phyloP scores from a whole-genome alignment of 1,140 invertebrate genomes.

The Acyrthosiphon pisum region DNA sequence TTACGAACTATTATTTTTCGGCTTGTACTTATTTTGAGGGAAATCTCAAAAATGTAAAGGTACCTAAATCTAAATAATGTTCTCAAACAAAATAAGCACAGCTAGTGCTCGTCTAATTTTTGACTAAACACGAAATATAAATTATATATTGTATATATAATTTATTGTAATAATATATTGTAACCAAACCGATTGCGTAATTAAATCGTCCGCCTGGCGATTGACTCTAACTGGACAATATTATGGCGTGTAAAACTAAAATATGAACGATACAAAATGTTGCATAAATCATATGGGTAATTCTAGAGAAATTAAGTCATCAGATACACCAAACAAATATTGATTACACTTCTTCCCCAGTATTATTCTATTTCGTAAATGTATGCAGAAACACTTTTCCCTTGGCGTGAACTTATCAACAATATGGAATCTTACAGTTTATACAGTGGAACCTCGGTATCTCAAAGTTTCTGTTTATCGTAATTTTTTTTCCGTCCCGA shows the following conservation, averaged over 20 bases:
- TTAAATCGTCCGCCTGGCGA: neutral
- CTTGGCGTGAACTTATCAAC: neutral
- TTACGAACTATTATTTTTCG: neutral
- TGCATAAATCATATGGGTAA: neutral
- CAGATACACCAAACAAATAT: neutral
- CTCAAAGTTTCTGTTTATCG: too few species aligned
- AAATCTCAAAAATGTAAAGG: neutral
- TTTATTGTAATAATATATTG: too few species aligned
- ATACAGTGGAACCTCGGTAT: too few species aligned
- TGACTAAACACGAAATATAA: neutral
- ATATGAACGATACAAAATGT: neutral
- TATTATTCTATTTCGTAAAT: neutral
- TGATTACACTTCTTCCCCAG: rapidly evolving
- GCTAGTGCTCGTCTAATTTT: neutral
- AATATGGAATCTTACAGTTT: too few species aligned
- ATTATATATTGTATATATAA: too few species aligned
- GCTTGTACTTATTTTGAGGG: neutral
- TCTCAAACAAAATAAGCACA: neutral
- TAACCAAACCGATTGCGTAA: neutral
- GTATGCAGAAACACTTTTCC: neutral
- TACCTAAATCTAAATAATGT: neutral
- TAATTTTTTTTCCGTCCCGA: too few species aligned
- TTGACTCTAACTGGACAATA: neutral
- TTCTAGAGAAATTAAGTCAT: neutral
- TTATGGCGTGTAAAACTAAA: neutral